Conservation (phyloP, 64 coral and sea anemone species). For the Actinia equina region DNA sequence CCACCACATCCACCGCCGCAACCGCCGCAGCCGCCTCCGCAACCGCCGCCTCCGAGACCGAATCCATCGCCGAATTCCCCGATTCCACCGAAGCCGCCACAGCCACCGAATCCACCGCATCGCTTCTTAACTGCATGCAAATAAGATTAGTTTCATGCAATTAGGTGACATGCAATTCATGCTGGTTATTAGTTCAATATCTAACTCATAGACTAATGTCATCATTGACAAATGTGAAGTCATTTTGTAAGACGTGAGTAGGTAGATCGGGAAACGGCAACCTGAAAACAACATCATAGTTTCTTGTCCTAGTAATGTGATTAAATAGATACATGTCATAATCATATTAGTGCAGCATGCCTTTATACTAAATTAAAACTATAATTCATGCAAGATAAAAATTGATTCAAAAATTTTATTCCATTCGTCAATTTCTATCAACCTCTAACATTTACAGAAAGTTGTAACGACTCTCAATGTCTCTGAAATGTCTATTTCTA, state of each 20-base stretch:
- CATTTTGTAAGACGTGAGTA: neutral
- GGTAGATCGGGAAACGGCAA: neutral
- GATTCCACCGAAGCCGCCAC: constrained; percentile 7
- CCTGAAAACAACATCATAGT: neutral
- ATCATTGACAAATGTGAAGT: neutral
- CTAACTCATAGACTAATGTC: neutral
- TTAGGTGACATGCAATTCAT: constrained; percentile 28
- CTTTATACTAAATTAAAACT: neutral
- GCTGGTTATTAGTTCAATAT: neutral
- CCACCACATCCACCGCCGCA: neutral
- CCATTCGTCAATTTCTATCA: neutral
- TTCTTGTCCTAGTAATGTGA: neutral
- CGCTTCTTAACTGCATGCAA: constrained; percentile 42
- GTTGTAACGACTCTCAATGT: neutral
- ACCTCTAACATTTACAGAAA: neutral
- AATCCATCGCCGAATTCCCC: neutral
- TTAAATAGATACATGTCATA: neutral
- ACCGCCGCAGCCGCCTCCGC: neutral
- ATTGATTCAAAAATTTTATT: constrained; percentile 28
- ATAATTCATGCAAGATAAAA: constrained; percentile 7
- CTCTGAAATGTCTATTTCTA: neutral
- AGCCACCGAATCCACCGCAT: neutral
- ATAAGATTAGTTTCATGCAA: constrained; percentile 22
- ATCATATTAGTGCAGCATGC: neutral
- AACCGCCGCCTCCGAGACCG: constrained; percentile 1